phyloP scores from a whole-genome alignment of 2,113 vertebrate genomes.

The Dinomys branickii region DNA sequence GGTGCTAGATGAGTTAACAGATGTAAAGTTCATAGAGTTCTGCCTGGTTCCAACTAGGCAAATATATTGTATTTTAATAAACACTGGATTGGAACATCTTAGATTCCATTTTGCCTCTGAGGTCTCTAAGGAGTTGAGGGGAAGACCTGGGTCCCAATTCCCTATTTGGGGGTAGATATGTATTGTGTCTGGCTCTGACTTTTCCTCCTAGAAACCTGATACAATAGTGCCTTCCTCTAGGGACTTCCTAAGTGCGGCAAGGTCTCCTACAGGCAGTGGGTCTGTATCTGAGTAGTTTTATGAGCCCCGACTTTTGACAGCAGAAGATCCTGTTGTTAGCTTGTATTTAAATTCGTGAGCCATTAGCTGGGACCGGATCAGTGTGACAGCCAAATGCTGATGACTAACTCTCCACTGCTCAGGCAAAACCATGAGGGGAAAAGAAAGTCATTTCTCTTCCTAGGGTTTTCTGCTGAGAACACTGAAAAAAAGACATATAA shows the following conservation, averaged over 20 bases:
- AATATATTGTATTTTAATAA: neutral
- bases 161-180: neutral
- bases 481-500: conserved; percentile 50
- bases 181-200: neutral
- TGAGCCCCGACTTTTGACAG: neutral
- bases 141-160: neutral
- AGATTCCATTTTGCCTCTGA: neutral
- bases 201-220: conserved; percentile 2
- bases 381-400: conserved; percentile 51
- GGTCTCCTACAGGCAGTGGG: neutral
- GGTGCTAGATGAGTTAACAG: neutral
- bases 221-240: neutral
- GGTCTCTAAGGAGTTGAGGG: neutral
- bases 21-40: neutral
- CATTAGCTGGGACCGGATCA: neutral
- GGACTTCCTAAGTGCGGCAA: neutral
- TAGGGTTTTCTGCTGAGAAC: neutral
- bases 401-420: neutral
- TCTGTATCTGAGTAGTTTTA: neutral
- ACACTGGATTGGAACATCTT: neutral
- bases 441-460: neutral
- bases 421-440: conserved; percentile 47
- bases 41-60: neutral
- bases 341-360: neutral
- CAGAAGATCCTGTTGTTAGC: neutral